phyloP scores from a whole-genome alignment of 53 echinoderm and acorn worm genomes.

The Hippasteria phrygiana region DNA sequence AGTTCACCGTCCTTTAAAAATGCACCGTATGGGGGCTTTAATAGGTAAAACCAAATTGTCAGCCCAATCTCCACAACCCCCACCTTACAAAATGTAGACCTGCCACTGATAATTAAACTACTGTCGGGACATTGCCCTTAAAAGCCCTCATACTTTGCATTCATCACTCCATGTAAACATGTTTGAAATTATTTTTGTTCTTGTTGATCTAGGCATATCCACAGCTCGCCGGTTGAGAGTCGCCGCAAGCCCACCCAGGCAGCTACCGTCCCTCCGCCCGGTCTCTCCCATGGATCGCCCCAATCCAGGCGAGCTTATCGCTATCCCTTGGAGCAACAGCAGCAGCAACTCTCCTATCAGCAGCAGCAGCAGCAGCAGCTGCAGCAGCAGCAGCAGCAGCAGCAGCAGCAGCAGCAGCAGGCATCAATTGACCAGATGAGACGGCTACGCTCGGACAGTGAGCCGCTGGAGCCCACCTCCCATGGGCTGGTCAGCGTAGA shows the following conservation, averaged over 20 bases:
- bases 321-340: slow-evolving; percentile 70
- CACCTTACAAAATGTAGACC: no score
- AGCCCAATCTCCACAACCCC: no score
- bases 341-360: slow-evolving; percentile 28
- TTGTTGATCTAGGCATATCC: slow-evolving; percentile 63
- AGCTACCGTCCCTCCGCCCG: slow-evolving; percentile 51
- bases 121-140: no score
- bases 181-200: background rate
- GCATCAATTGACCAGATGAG: slow-evolving; percentile 70
- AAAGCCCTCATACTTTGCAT: no score
- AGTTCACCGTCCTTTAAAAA: no score
- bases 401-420: slow-evolving; percentile 68
- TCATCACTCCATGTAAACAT: no score
- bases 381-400: slow-evolving; percentile 55
- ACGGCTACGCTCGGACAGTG: slow-evolving; percentile 89
- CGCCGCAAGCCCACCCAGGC: slow-evolving; percentile 63
- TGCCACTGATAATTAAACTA: no score
- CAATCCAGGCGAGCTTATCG: slow-evolving; percentile 69
- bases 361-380: slow-evolving; percentile 64
- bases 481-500: slow-evolving; percentile 34
- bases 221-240: slow-evolving; percentile 63
- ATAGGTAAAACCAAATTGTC: no score
- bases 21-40: no score
- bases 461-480: slow-evolving; percentile 74
- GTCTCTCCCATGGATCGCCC: slow-evolving; percentile 68